Base-by-base conservation (phyloP, 2,888 invertebrate species). In the Lepidochrysops patricia region DNA sequence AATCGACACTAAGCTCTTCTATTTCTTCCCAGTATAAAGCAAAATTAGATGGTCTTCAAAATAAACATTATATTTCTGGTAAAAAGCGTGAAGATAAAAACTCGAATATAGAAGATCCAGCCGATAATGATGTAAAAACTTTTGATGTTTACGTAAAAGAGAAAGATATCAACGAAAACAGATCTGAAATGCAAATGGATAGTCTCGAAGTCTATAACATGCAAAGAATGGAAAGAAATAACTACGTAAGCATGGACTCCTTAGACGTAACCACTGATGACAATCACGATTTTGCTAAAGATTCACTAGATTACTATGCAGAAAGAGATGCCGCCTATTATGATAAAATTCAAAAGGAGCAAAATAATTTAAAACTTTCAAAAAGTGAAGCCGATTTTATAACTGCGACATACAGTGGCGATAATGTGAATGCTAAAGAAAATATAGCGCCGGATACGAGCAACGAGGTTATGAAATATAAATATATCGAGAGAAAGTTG, bases 401-500 rank as follows among this genome's bases (percentile, higher is more conserved):
- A 1, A 62, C 65, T 13, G 76, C 84, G 1, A 72, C 72, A 57
- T 75, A 82, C 49, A 84, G 80, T 62, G 70, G 75, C 15, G 73
- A 78, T 43, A 68, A 67, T 23, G 69, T 63, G n/a, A 77, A 80
- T 1, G 66, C 77, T 0, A 87, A 86, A 74, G 87, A 88, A 69
- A 88, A 87, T 54, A 81, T 86, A 66, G 79, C 82, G 0, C 84
- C 84, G 1, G 74, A 73, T 26, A 68, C 79, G 57, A 78, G 71
- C n/a, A 90, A 91, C 54, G 92, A 92, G 68, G 90, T 92, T 4
- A 90, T 91, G 67, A 91, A 92, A 69, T 90, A 91, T 63, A 91
- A 91, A 71, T 90, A 92, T 64, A 93, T 94, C 26, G 93, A 94
- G 75, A 87, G 92, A 60, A 94, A 94, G 74, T 90, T 94, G 12